Evolutionary conservation across 2,888 invertebrate genomes (phyloP).

Genomic region (Phania funesta): DNA sequence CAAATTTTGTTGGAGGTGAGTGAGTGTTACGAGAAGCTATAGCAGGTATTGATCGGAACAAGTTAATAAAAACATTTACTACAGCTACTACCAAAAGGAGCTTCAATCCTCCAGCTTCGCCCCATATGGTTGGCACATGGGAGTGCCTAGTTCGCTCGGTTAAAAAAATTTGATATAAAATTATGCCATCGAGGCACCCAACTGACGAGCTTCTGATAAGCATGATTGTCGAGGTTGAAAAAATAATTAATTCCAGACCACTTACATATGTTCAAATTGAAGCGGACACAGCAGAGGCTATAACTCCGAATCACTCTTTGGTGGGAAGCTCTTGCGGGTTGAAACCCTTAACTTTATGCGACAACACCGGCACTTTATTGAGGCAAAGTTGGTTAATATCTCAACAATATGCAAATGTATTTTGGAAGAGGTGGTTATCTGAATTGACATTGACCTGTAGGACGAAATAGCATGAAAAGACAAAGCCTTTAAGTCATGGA

Average conservation of each 20-base stretch:
- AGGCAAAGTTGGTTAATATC: not conserved
- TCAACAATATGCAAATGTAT: not conserved
- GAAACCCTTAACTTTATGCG: not conserved
- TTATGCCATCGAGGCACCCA: not conserved
- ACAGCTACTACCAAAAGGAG: conserved; percentile 34
- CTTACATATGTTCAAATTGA: not conserved
- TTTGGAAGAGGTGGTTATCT: not conserved
- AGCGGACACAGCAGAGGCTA: not conserved
- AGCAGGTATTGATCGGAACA: not conserved
- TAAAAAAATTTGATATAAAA: not conserved
- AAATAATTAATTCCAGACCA: not conserved
- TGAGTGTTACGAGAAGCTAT: conserved; percentile 23
- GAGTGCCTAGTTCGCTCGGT: conserved; percentile 39
- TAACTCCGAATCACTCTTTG: not conserved
- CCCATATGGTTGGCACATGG: conserved; percentile 27
- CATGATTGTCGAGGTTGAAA: not conserved
- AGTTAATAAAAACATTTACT: conserved; percentile 1
- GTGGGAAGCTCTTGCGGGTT: conserved; percentile 19
- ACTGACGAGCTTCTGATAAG: not conserved
- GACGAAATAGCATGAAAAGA: not conserved
- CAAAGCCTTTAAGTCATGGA: conserved; percentile 3
- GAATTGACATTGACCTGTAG: conserved; percentile 5
- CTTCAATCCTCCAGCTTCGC: conserved; percentile 35
- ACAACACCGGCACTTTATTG: not conserved
- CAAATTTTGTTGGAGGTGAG: conserved; percentile 33